Conservation (phyloP, 2,113 vertebrate genomes). For the Carollia perspicillata region DNA sequence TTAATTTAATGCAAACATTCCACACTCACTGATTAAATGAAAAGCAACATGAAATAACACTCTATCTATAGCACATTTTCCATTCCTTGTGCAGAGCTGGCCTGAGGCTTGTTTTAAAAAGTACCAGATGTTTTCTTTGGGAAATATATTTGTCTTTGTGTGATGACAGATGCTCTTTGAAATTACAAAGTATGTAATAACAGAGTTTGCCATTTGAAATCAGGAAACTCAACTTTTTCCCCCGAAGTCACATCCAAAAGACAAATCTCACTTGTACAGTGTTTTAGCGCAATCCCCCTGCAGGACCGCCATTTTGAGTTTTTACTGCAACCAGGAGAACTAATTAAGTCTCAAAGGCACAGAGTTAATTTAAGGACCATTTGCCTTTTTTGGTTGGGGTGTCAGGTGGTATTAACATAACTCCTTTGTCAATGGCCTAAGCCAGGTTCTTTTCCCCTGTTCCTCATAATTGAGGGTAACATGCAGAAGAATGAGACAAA, state of each 20-base stretch:
- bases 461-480: background rate
- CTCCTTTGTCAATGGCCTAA: background rate
- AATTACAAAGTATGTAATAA: conserved; percentile 84
- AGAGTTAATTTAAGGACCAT: background rate
- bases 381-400: background rate
- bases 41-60: conserved; percentile 79
- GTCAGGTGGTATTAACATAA: background rate
- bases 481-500: background rate
- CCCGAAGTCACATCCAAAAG: conserved; percentile 76
- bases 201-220: conserved; percentile 83
- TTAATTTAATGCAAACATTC: conserved; percentile 79
- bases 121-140: conserved; percentile 85
- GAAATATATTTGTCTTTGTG: conserved; percentile 86
- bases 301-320: conserved; percentile 60
- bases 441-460: background rate
- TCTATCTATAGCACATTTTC: conserved; percentile 84
- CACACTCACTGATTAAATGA: conserved; percentile 79
- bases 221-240: conserved; percentile 84
- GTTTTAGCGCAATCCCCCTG: conserved; percentile 61
- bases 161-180: conserved; percentile 87
- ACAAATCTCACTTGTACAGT: conserved; percentile 64
- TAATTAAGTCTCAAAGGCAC: conserved; percentile 49
- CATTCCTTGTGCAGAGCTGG: conserved; percentile 82
- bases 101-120: conserved; percentile 83
- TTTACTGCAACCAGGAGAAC: conserved; percentile 36